These are phyloP conservation scores for Lasioglossum albipes DNA, from an alignment of 1,140 invertebrate species.

Conservation along the genomic window DNA sequence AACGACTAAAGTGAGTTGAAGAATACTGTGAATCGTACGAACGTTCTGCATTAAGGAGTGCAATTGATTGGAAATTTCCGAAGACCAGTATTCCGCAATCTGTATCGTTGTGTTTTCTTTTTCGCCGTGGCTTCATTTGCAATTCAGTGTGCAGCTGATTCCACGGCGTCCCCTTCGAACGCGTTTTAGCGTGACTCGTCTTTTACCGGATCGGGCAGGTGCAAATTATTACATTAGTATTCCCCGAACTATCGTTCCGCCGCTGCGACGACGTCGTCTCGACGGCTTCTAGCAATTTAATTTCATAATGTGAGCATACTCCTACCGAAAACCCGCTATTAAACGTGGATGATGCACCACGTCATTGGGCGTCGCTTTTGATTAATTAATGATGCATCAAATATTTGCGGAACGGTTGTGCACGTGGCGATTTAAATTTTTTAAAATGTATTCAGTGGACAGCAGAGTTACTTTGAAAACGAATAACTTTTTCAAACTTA, in stretches of 20 bases:
- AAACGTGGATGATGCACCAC: neutral
- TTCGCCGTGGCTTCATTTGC: neutral
- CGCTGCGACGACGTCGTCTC: neutral
- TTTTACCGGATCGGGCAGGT: slow-evolving; percentile 5
- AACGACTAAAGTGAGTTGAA: neutral
- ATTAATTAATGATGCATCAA: neutral
- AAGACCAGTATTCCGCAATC: neutral
- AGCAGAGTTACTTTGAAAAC: too few species aligned
- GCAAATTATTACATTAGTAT: slow-evolving; percentile 14
- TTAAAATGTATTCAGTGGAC: too few species aligned
- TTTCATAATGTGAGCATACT: neutral
- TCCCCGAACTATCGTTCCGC: neutral
- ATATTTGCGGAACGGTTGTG: neutral
- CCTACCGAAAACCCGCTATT: too few species aligned
- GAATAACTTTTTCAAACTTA: too few species aligned
- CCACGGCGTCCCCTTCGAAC: neutral
- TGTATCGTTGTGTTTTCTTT: neutral
- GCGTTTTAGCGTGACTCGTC: slow-evolving; percentile 9
- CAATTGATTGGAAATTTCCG: neutral
- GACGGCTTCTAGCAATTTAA: neutral
- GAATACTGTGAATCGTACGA: too few species aligned
- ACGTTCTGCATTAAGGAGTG: neutral
- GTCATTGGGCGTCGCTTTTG: neutral
- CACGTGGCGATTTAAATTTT: too few species aligned
- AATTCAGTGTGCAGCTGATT: slow-evolving; percentile 35